Evolutionary conservation across 2,888 invertebrate species (phyloP).

Genomic region (Oligia fasciuncula): DNA sequence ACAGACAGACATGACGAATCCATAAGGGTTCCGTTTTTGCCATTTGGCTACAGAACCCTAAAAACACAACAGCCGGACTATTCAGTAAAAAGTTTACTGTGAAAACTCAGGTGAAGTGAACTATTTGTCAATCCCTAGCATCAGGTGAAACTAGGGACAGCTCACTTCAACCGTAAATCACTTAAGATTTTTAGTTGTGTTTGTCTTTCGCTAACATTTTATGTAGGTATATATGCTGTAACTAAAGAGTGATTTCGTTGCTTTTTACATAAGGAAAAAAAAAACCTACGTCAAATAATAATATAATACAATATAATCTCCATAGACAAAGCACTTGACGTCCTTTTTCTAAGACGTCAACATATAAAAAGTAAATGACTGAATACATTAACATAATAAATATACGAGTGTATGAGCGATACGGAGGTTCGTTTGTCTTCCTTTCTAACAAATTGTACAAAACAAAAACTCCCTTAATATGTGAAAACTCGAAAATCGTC

Average conservation of each 20-base stretch:
- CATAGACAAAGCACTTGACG: neutral
- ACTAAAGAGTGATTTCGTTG: neutral
- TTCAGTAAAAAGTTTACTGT: neutral
- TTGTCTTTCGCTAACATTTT: no score
- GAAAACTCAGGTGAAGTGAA: neutral
- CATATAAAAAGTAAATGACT: slow-evolving; percentile 55
- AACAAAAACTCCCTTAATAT: slow-evolving; percentile 63
- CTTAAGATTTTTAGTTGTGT: neutral
- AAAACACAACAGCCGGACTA: neutral
- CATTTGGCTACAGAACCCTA: no score
- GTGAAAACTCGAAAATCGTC: slow-evolving; percentile 70
- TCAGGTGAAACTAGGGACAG: neutral
- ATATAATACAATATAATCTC: no score
- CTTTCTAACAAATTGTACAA: slow-evolving; percentile 50
- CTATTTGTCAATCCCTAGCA: neutral
- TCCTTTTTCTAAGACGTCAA: slow-evolving; percentile 10
- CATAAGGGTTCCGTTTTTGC: no score
- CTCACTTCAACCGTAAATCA: neutral
- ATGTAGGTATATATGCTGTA: neutral
- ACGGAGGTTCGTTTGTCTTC: slow-evolving; percentile 26
- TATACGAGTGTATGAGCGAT: slow-evolving; percentile 24
- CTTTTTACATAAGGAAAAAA: neutral
- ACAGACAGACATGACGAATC: no score
- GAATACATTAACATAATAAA: slow-evolving; percentile 60
- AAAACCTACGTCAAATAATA: neutral